Base-by-base conservation (phyloP, 2,113 vertebrate genomes). In the Phyllopteryx taeniolatus region DNA sequence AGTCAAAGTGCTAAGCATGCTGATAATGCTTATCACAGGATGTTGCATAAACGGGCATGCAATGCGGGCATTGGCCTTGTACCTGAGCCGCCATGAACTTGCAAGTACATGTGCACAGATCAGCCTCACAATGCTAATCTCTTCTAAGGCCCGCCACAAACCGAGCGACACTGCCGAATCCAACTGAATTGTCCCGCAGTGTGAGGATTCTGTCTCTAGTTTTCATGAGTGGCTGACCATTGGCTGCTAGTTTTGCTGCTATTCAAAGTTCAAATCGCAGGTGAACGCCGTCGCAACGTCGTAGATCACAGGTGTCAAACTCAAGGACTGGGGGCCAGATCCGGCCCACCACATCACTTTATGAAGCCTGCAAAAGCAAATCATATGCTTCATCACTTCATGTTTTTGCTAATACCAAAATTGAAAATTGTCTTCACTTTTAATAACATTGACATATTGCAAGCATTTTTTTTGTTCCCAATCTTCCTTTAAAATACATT, bases 11-110 rank as follows among this genome's bases (percentile, higher is more conserved):
- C 3, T 44, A 44, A 68, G 61, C 53, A 33, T 5, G n/a, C n/a
- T 62, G 70, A 64, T 76, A 49, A 68, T 68, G 61, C 63, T 67
- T 66, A 59, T 64, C 33, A 3, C 3, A 69, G 19, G 71, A 51
- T 27, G 53, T 59, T 44, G 20, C 71, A 79, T 51, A 68, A 75
- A 68, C 35, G 62, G 64, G 59, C 63, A 19, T 17, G 14, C 51
- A 35, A 22, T 49, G 3, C 60, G 20, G n/a, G 60, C 17, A 56
- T 33, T 8, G 62, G 43, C 19, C 14, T 59, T 73, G 47, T 47
- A 76, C 47, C n/a, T 42, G 51, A 70, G 57, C 67, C 42, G 71
- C 2, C 11, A 47, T 65, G 39, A 73, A 42, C 56, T 47, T 63
- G 47, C 43, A 47, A 61, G 20, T 42, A n/a, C 15, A 46, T 39